phyloP scores from a whole-genome alignment of 2,888 invertebrate genomes.

The Onchidella celtica region DNA sequence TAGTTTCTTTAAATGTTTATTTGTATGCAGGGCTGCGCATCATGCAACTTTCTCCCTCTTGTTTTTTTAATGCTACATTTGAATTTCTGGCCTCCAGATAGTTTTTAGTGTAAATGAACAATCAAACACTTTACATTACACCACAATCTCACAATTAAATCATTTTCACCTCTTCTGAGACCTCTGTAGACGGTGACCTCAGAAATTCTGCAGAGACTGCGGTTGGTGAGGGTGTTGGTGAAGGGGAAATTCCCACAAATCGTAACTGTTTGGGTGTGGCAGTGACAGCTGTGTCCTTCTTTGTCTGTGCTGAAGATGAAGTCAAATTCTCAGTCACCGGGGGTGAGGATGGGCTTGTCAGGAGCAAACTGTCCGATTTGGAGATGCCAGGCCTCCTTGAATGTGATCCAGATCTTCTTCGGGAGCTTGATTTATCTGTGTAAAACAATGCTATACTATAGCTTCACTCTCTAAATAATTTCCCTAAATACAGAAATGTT shows the following conservation, averaged over 20 bases:
- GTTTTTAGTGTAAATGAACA: too few relatives aligned
- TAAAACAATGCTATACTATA: not conserved
- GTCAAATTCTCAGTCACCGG: not conserved
- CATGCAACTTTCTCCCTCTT: too few relatives aligned
- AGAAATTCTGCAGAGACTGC: not conserved
- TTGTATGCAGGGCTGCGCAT: too few relatives aligned
- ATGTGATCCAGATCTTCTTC: slow-evolving; percentile 17
- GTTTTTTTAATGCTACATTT: too few relatives aligned
- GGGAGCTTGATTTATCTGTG: slow-evolving; percentile 11
- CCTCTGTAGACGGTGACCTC: not conserved
- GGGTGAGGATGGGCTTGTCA: not conserved
- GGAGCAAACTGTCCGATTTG: slow-evolving; percentile 9
- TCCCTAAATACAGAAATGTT: too few relatives aligned
- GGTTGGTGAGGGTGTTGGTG: slow-evolving; percentile 35
- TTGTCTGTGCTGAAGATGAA: slow-evolving; percentile 10
- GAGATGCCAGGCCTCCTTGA: slow-evolving; percentile 27
- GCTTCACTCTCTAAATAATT: too few relatives aligned
- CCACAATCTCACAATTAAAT: too few relatives aligned
- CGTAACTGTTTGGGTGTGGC: slow-evolving; percentile 65
- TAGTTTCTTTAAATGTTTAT: too few relatives aligned
- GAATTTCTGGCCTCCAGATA: too few relatives aligned
- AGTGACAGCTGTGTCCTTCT: slow-evolving; percentile 51
- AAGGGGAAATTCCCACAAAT: slow-evolving; percentile 53
- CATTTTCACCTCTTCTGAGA: not conserved
- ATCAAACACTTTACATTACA: too few relatives aligned